phyloP scores from a whole-genome alignment of 2,888 invertebrate species.

The Agrenia bidenticulata region DNA sequence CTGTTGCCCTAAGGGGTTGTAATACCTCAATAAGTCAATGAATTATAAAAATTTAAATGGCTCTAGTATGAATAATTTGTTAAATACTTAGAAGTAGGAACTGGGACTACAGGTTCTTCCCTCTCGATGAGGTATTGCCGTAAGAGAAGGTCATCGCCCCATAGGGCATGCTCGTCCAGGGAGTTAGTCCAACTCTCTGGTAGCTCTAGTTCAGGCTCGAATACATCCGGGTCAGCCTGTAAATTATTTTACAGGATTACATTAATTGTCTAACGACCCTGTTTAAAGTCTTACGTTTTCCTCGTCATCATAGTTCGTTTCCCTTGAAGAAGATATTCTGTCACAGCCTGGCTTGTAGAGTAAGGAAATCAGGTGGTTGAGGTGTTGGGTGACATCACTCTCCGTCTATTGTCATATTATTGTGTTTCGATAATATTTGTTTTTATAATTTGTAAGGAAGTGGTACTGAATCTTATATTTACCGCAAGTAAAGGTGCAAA shows the following conservation, averaged over 20 bases:
- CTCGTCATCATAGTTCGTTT: constrained; percentile 50
- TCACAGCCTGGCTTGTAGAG: constrained; percentile 38
- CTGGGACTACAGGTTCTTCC: constrained; percentile 14
- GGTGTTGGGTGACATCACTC: constrained; percentile 42
- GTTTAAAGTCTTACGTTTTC: constrained; percentile 33
- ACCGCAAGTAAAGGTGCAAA: constrained; percentile 31
- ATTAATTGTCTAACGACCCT: neutral
- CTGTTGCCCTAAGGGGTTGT: too few species aligned
- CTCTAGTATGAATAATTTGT: neutral
- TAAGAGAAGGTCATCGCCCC: constrained; percentile 48
- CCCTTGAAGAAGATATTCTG: constrained; percentile 40
- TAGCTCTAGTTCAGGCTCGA: constrained; percentile 49
- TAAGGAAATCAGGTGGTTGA: constrained; percentile 42
- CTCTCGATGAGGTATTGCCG: constrained; percentile 34
- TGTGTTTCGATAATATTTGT: neutral
- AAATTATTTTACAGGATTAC: too few species aligned
- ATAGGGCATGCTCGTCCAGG: constrained; percentile 20
- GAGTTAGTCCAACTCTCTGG: constrained; percentile 45
- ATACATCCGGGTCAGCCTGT: constrained; percentile 45
- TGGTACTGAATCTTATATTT: neutral
- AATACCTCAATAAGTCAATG: too few species aligned
- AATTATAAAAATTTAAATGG: too few species aligned
- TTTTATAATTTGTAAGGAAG: neutral
- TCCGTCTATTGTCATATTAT: constrained; percentile 24
- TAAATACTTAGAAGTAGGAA: constrained; percentile 13